These are phyloP conservation scores for Montipora foliosa DNA, from an alignment of 64 coral and sea anemone species.

Conservation along the genomic window DNA sequence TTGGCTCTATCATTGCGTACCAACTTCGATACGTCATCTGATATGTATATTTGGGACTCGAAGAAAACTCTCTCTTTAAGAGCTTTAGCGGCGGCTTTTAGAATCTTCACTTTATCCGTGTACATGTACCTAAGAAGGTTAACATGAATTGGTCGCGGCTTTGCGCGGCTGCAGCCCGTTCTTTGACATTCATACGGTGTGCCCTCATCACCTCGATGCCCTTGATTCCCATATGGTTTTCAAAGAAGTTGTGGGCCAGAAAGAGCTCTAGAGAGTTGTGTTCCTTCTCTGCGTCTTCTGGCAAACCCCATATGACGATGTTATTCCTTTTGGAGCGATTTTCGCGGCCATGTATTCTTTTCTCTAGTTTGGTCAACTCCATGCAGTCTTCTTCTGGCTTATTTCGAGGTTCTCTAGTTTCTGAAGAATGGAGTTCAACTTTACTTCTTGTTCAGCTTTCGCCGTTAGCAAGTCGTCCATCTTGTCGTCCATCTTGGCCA, in stretches of 20 bases:
- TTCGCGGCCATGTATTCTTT: not conserved
- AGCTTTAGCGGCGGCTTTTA: not conserved
- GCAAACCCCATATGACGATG: too few species aligned
- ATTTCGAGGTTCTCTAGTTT: constrained; percentile 14
- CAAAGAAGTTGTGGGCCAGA: too few species aligned
- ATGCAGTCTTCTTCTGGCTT: constrained; percentile 8
- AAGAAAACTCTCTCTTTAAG: not conserved
- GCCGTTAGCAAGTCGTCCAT: not conserved
- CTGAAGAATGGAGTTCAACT: constrained; percentile 10
- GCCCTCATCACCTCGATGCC: too few species aligned
- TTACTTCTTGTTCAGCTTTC: not conserved
- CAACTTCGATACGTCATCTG: not conserved
- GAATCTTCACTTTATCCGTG: not conserved
- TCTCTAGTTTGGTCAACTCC: constrained; percentile 12
- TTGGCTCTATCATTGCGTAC: not conserved
- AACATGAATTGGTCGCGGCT: not conserved
- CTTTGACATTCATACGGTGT: too few species aligned
- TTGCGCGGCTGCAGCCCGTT: not conserved
- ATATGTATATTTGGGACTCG: not conserved
- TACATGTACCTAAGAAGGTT: not conserved
- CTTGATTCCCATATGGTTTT: too few species aligned
- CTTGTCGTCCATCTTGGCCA: constrained; percentile 5
- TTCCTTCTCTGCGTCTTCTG: too few species aligned
- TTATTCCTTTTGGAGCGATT: not conserved
- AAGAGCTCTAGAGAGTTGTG: too few species aligned